phyloP scores from a whole-genome alignment of 2,797 vertebrate species.

The Mormyrops boulengeri region DNA sequence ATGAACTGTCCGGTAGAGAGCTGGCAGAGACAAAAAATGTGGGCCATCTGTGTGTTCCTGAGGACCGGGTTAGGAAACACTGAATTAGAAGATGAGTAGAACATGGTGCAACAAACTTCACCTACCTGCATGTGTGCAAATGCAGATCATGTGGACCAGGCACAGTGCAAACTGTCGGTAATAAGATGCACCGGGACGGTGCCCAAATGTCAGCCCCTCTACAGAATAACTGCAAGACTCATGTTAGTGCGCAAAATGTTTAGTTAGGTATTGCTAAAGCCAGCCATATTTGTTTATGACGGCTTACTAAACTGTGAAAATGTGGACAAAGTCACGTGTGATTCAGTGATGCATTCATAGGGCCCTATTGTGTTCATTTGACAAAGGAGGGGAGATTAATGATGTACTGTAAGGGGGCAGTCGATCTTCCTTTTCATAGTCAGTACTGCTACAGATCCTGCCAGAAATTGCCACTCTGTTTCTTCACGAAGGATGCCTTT shows the following conservation, averaged over 20 bases:
- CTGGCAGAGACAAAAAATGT: neutral
- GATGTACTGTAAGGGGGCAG: neutral
- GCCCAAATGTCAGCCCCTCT: neutral
- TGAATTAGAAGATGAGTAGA: neutral
- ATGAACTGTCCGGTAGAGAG: neutral
- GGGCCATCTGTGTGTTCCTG: neutral
- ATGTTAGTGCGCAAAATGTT: neutral
- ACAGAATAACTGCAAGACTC: neutral
- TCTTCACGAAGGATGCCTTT: neutral
- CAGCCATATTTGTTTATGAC: neutral
- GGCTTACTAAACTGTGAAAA: neutral
- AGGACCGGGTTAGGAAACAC: neutral
- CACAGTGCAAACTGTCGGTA: neutral
- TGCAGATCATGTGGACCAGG: neutral
- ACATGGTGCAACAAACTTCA: neutral
- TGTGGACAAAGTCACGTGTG: neutral
- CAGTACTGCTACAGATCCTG: neutral
- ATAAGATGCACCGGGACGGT: neutral
- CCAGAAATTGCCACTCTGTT: neutral
- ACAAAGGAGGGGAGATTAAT: neutral
- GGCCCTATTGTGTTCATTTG: neutral
- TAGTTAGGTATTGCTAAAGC: neutral
- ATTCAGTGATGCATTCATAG: neutral
- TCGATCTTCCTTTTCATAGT: neutral
- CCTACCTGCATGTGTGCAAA: neutral